phyloP scores from a whole-genome alignment of 2,888 invertebrate species.

The Piscicola geometra region DNA sequence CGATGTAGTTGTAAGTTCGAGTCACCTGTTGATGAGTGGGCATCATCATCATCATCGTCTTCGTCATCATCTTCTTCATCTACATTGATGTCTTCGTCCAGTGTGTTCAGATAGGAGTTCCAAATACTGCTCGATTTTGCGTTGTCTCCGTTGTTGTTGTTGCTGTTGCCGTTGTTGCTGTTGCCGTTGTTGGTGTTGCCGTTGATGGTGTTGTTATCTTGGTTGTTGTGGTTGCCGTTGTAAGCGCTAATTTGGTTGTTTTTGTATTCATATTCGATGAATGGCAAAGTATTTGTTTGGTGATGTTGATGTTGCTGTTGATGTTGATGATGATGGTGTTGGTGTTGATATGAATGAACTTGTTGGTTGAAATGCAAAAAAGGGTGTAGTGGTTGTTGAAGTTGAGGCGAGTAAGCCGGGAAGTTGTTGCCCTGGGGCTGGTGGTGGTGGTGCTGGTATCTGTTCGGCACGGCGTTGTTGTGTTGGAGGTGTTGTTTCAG shows the following conservation, averaged over 20 bases:
- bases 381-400: no score
- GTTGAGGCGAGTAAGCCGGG: no score
- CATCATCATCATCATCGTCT: slow-evolving; percentile 2
- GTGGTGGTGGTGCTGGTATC: no score
- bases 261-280: background rate
- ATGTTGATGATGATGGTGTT: background rate
- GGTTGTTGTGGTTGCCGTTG: background rate
- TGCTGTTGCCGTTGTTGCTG: background rate
- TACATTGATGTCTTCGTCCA: background rate
- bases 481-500: no score
- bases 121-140: background rate
- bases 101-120: background rate
- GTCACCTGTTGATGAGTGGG: background rate
- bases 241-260: no score
- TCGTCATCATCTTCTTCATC: background rate
- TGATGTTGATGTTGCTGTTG: background rate
- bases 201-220: background rate
- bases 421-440: no score
- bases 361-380: background rate
- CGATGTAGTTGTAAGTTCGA: no score
- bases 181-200: background rate
- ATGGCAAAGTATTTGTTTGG: background rate
- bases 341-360: background rate
- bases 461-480: no score
- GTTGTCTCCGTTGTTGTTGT: background rate